Conservation (phyloP, 2,888 invertebrate species). For the Notodromas monacha region DNA sequence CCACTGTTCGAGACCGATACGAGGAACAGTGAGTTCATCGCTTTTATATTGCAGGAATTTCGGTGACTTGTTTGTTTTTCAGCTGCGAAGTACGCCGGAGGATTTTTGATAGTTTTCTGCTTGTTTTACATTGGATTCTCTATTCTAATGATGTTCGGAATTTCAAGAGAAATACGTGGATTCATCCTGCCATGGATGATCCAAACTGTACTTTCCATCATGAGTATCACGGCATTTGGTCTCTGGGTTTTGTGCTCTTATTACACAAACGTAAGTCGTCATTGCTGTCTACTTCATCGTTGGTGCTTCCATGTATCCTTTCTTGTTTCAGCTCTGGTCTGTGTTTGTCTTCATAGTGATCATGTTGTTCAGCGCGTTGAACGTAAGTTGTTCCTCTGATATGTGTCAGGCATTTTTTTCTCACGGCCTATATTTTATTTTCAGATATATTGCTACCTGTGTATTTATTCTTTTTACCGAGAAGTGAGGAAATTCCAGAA, state of each 20-base stretch:
- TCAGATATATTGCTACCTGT: conserved; percentile 10
- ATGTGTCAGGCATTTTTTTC: background rate
- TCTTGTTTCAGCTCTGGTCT: conserved; percentile 9
- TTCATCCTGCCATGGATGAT: conserved; percentile 10
- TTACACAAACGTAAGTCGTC: conserved; percentile 10
- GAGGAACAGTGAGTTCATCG: background rate
- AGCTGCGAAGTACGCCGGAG: conserved; percentile 10
- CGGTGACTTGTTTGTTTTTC: background rate
- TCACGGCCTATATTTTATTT: conserved; percentile 1
- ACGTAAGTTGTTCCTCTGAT: conserved; percentile 9
- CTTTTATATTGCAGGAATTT: conserved; percentile 1
- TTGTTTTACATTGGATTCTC: conserved; percentile 9
- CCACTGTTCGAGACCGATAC: background rate
- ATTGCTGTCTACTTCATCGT: no score
- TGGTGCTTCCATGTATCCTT: background rate
- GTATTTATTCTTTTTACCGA: conserved; percentile 10
- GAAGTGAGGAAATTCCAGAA: conserved; percentile 9
- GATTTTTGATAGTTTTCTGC: conserved; percentile 10
- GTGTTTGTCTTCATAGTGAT: conserved; percentile 10
- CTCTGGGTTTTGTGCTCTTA: conserved; percentile 10
- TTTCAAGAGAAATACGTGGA: conserved; percentile 9
- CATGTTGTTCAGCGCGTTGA: conserved; percentile 9
- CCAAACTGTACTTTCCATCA: conserved; percentile 10
- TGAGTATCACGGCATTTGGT: conserved; percentile 10
- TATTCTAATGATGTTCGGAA: conserved; percentile 9